Evolutionary conservation across 92 coral and sea anemone genomes (phyloP).

Genomic region (Actinernus sp.): DNA sequence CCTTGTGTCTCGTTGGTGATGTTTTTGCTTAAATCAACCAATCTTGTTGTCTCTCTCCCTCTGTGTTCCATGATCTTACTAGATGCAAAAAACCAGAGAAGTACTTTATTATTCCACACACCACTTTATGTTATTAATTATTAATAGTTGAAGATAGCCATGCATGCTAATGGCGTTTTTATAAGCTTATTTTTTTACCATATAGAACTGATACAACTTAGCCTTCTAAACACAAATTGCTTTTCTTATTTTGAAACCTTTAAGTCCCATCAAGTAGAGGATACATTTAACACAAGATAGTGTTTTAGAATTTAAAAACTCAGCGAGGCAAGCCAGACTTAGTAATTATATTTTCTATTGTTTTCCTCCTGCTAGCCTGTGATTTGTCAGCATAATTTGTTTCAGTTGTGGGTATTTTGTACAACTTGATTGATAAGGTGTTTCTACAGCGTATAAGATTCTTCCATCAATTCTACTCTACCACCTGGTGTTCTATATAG

Average conservation of each 20-base stretch:
- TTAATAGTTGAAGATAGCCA: conserved; percentile 10
- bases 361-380: conserved; percentile 22
- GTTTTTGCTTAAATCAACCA: background rate
- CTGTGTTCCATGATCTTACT: conserved; percentile 2
- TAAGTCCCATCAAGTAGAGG: background rate
- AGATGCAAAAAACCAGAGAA: background rate
- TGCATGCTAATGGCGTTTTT: background rate
- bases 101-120: conserved; percentile 13
- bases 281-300: background rate
- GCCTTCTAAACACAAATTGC: background rate
- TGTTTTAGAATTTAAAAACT: no score
- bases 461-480: no score
- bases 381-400: conserved; percentile 43
- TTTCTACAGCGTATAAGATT: no score
- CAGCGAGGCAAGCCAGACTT: background rate
- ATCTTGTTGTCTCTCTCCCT: background rate
- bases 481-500: no score
- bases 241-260: background rate
- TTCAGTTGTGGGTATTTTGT: conserved; percentile 27
- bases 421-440: conserved; percentile 24
- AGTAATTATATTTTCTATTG: conserved; percentile 4
- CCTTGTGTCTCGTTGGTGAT: background rate
- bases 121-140: conserved; percentile 18
- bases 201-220: background rate
- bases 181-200: background rate